phyloP scores from a whole-genome alignment of 2,113 vertebrate species.

The Bombycilla garrulus region DNA sequence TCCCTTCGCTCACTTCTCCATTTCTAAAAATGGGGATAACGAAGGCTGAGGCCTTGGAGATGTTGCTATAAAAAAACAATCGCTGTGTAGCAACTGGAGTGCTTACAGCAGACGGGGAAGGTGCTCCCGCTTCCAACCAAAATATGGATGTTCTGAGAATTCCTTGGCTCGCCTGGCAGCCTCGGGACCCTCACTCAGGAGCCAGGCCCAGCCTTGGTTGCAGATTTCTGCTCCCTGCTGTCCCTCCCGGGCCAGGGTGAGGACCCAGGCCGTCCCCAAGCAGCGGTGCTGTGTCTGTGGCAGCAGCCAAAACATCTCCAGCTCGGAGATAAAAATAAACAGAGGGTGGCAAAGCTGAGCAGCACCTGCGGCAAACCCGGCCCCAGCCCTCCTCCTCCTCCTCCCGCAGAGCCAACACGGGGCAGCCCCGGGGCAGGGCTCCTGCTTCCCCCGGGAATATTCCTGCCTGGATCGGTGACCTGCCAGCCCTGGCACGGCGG shows the following conservation, averaged over 20 bases:
- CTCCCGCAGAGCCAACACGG: background rate
- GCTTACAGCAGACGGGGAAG: background rate
- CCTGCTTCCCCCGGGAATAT: background rate
- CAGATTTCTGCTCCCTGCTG: background rate
- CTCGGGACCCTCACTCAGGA: background rate
- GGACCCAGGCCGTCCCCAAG: background rate
- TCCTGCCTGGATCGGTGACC: accelerated
- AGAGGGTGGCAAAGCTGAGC: background rate
- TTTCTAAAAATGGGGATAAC: constrained; percentile 12
- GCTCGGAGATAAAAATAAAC: background rate
- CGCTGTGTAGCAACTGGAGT: background rate
- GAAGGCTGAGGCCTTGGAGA: constrained; percentile 36
- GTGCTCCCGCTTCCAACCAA: background rate
- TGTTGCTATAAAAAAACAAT: constrained; percentile 26
- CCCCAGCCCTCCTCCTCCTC: background rate
- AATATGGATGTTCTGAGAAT: background rate
- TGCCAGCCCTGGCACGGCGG: background rate
- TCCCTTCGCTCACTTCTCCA: background rate
- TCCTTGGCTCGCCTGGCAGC: background rate
- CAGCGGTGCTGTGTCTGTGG: background rate
- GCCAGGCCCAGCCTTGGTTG: background rate
- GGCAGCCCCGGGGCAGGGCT: background rate
- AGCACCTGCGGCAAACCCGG: background rate
- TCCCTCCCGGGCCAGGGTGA: background rate
- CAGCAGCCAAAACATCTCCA: background rate